Base-by-base conservation (phyloP, 2,888 invertebrate genomes). In the Abscondita cerata region DNA sequence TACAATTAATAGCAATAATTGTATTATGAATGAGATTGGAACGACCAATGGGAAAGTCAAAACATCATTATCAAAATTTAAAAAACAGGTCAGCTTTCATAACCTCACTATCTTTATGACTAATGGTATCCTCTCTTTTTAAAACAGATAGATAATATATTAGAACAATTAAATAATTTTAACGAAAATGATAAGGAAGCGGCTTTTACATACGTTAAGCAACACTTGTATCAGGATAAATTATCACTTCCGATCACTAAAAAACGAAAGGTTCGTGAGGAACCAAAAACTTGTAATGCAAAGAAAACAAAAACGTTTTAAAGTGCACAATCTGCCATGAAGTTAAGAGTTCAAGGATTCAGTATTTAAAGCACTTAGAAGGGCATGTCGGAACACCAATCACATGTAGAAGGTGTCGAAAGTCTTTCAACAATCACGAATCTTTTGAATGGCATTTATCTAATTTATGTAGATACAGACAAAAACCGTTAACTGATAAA, bases 351-450 rank as follows among this genome's bases (percentile, higher is more conserved):
- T 63, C 63, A 8, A 72, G 65, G 59, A 48, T 56, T n/a, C 44
- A 50, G n/a, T 67, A 72, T 41, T 60, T 71, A 12, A 68, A 67
- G 50, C 73, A 73, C 59, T 47, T 73, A 31, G 64, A 70, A 55
- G 64, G 61, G 12, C 73, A 73, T 59, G 52, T 63, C 6, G 73
- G 70, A 38, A 68, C 63, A 13, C 70, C 72, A 20, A 33, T 65
- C 25, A 67, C 68, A 6, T 73, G 73, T 59, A 48, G 50, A 44
- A 60, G 47, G 19, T 73, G 73, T 46, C 67, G 59, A 51, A 57
- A 47, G 8, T 65, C 66, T 6, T 70, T 70, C 53, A 70, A 71
- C 44, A 70, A 64, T 33, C 52, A 61, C 16, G 18, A 58, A 2
- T 59, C 70, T 0, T 72, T 52, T 52, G 52, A 64, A 12, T 72